Evolutionary conservation across 2,797 vertebrate genomes (phyloP), one percentile per base, ranked within the genome.

Genomic region (Onychomys leucogaster): DNA sequence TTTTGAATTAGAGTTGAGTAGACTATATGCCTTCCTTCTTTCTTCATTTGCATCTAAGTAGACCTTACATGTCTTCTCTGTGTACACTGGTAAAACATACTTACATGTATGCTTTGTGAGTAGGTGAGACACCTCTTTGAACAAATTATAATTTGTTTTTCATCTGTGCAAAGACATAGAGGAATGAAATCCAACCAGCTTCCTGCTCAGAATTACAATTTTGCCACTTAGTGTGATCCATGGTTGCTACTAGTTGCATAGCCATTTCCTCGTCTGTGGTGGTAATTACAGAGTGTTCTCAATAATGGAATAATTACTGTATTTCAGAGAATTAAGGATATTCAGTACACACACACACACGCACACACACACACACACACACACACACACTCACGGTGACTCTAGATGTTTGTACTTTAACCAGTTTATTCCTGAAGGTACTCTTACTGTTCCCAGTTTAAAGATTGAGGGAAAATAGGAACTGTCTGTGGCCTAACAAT

Each of bases 221-320:
- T 88, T 84, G 17, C 16, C 52, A n/a, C 17, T 88, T 57, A 46
- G 3, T 93, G 12, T 90, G 29, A 12, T 63, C 63, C 21, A 52
- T 82, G 52, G 17, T 32, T 32, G 37, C 43, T 27, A n/a, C 43
- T 71, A 84, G 71, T 25, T 76, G 25, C 46, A 46, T 65, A 41
- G 49, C 76, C 37, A 67, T 83, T 96, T 92, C 37, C 21, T 91
- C 29, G 29, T 86, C 57, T 95, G 9, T 65, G 89, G 11, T 41
- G 89, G 76, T 34, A 93, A 43, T 61, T 83, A 32, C 37, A 83
- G 49, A 37, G 46, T 32, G 29, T 73, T 55, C 29, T 80, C 69
- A 93, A 13, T 94, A 75, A 78, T 87, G 25, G 46, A 93, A 37
- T 65, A 77, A 32, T 73, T 95, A 73, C 16, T 90, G 23, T 81